Conservation (phyloP, 2,888 invertebrate species). For the Lochmaea crataegi region DNA sequence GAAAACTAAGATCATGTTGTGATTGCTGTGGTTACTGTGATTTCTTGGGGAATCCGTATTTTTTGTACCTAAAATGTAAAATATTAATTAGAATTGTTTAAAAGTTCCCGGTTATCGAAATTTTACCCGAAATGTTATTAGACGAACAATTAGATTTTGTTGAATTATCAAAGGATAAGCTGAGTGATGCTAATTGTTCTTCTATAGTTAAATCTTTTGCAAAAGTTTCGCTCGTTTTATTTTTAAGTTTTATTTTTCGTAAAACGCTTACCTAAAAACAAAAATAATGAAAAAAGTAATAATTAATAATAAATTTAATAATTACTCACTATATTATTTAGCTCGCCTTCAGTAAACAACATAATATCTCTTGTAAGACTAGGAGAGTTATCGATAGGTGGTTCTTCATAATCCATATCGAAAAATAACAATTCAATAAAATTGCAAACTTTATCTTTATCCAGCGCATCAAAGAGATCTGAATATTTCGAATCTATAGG, state of each 20-base stretch:
- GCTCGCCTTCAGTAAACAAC: constrained; percentile 75
- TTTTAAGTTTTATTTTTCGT: constrained; percentile 62
- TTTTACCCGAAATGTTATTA: constrained; percentile 48
- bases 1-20: constrained; percentile 73
- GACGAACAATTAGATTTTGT: constrained; percentile 51
- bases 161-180: constrained; percentile 53
- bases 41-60: constrained; percentile 7
- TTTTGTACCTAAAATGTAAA: too few relatives aligned
- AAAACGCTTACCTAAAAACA: constrained; percentile 65
- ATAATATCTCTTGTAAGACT: constrained; percentile 74
- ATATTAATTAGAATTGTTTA: too few relatives aligned
- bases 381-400: constrained; percentile 64
- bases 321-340: constrained; percentile 70
- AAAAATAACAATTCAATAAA: constrained; percentile 78
- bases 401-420: constrained; percentile 65
- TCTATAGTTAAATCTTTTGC: constrained; percentile 52
- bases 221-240: constrained; percentile 49
- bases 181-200: constrained; percentile 54
- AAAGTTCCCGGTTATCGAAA: constrained; percentile 45
- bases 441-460: constrained; percentile 81
- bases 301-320: neutral
- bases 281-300: neutral
- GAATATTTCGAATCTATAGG: constrained; percentile 73
- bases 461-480: constrained; percentile 85
- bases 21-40: constrained; percentile 38